These are phyloP conservation scores for Daktulosphaira vitifoliae DNA, from an alignment of 1,140 invertebrate genomes.

Conservation along the genomic window DNA sequence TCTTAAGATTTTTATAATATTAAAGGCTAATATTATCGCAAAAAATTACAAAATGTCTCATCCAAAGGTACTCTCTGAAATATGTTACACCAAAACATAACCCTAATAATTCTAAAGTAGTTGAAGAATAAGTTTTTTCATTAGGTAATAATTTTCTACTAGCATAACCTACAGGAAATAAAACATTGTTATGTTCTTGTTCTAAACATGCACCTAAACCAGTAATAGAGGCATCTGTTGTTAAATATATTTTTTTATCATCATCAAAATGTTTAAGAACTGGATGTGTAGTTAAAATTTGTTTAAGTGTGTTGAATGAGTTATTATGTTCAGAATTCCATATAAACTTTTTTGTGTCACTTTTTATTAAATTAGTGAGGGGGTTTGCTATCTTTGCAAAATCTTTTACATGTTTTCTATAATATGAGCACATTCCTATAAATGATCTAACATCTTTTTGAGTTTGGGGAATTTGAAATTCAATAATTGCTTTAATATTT, in stretches of 20 bases:
- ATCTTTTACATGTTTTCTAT: neutral
- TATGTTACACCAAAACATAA: neutral
- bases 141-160: neutral
- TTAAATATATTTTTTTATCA: neutral
- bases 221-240: neutral
- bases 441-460: neutral
- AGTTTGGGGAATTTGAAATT: neutral
- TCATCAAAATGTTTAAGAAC: neutral
- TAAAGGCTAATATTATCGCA: neutral
- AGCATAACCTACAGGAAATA: neutral
- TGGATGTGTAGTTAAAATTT: neutral
- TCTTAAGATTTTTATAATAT: constrained; percentile 9
- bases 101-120: neutral
- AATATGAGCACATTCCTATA: neutral
- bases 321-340: neutral
- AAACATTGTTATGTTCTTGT: neutral
- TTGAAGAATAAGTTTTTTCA: neutral
- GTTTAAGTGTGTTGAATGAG: neutral
- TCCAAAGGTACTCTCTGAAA: neutral
- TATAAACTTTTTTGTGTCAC: neutral
- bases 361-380: neutral
- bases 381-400: neutral
- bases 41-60: neutral
- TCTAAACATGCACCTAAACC: neutral
- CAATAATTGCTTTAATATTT: neutral